Evolutionary conservation across 2,888 invertebrate genomes (phyloP).

Genomic region (Cyaniris semiargus): DNA sequence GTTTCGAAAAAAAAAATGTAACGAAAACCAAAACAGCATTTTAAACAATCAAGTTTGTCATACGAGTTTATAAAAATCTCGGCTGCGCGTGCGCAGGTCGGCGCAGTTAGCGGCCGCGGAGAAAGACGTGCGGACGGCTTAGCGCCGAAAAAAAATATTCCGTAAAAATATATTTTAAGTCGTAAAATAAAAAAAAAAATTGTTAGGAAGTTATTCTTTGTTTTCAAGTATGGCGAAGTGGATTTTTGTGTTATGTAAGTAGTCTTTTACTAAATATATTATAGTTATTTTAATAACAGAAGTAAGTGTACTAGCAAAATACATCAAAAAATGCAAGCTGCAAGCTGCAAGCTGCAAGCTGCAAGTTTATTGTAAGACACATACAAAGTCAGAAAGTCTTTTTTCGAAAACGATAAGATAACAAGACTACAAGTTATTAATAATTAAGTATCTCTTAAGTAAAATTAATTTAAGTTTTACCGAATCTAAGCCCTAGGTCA

Average conservation of each 20-base stretch:
- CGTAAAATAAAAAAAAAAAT: background rate
- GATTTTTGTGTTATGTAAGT: conserved; percentile 27
- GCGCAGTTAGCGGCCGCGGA: conserved; percentile 42
- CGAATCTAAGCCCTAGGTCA: too few relatives aligned
- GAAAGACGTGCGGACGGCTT: conserved; percentile 43
- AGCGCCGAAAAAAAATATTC: background rate
- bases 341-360: too few relatives aligned
- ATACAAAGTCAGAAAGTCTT: too few relatives aligned
- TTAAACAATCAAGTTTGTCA: background rate
- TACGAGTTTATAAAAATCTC: background rate
- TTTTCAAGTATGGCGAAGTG: background rate
- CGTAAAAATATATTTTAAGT: background rate
- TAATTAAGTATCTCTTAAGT: too few relatives aligned
- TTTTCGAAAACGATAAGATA: too few relatives aligned
- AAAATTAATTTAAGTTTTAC: too few relatives aligned
- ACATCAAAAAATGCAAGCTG: background rate
- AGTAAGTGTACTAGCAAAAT: background rate
- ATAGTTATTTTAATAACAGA: background rate
- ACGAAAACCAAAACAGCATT: too few relatives aligned
- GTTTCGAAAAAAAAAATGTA: too few relatives aligned
- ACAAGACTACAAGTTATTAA: too few relatives aligned
- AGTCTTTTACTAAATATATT: background rate
- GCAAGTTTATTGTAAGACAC: background rate
- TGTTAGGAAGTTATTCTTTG: background rate
- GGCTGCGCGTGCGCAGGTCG: conserved; percentile 42